Conservation (phyloP, 2,797 vertebrate species). For the Micropoecilia bifurca region DNA sequence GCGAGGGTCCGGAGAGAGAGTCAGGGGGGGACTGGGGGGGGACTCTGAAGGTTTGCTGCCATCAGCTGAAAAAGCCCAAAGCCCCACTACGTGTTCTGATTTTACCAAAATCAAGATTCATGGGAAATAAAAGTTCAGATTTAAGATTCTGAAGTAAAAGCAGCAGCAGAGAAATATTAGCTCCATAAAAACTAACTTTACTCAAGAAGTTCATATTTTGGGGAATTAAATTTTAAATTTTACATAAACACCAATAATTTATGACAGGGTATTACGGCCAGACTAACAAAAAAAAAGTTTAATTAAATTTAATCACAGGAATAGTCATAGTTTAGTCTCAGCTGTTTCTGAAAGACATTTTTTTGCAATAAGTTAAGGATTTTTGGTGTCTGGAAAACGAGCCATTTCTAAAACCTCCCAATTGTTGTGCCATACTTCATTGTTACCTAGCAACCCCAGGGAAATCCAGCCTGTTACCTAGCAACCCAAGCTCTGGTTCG, state of each 20-base stretch:
- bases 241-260: not conserved
- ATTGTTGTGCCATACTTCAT: too few relatives aligned
- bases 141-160: not conserved
- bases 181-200: not conserved
- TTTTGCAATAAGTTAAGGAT: too few relatives aligned
- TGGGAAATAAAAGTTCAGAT: not conserved
- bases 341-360: too few relatives aligned
- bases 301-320: not conserved
- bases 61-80: constrained; percentile 7
- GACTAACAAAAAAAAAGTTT: not conserved
- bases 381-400: too few relatives aligned
- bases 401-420: too few relatives aligned
- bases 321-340: not conserved
- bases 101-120: not conserved
- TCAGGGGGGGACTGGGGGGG: constrained; percentile 17
- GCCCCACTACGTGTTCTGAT: constrained; percentile 4
- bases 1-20: constrained; percentile 81
- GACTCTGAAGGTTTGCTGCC: constrained; percentile 23
- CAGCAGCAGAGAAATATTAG: too few relatives aligned
- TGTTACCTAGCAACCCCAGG: too few relatives aligned
- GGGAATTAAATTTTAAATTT: not conserved
- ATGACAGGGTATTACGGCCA: not conserved
- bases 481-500: too few relatives aligned
- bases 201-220: not conserved
- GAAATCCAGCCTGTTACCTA: too few relatives aligned